Conservation (phyloP, 2,797 vertebrate species). For the Leontopithecus rosalia region DNA sequence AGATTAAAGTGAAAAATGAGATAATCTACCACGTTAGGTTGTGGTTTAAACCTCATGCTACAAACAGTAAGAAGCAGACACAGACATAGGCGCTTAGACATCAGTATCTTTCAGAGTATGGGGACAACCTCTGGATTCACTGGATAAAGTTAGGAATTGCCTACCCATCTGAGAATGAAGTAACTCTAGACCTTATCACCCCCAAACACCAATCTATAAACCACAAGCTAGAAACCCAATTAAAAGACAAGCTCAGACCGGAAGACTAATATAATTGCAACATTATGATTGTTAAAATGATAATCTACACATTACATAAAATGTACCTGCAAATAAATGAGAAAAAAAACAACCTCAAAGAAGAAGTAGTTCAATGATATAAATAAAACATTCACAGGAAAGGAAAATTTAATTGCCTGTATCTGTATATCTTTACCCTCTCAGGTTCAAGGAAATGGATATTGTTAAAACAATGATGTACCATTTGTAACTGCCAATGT, state of each 20-base stretch:
- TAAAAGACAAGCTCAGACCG: neutral
- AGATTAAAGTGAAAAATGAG: neutral
- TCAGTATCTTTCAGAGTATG: neutral
- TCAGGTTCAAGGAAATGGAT: neutral
- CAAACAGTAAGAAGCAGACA: neutral
- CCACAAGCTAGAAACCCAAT: neutral
- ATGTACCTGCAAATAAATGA: neutral
- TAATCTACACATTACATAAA: neutral
- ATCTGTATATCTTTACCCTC: neutral
- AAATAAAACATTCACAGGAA: neutral
- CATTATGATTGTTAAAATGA: neutral
- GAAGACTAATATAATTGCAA: neutral
- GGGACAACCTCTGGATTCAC: neutral
- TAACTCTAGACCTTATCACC: neutral
- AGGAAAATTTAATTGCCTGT: neutral
- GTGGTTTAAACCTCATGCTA: neutral
- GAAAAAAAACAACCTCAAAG: neutral
- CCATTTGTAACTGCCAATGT: neutral
- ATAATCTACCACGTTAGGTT: neutral
- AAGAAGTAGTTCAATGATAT: neutral
- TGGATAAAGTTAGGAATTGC: neutral
- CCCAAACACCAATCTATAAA: fast-evolving
- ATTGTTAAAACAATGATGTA: neutral
- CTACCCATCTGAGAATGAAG: neutral
- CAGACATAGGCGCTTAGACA: neutral